Base-by-base conservation (phyloP, 2,888 invertebrate species). In the Petrophora chlorosata region DNA sequence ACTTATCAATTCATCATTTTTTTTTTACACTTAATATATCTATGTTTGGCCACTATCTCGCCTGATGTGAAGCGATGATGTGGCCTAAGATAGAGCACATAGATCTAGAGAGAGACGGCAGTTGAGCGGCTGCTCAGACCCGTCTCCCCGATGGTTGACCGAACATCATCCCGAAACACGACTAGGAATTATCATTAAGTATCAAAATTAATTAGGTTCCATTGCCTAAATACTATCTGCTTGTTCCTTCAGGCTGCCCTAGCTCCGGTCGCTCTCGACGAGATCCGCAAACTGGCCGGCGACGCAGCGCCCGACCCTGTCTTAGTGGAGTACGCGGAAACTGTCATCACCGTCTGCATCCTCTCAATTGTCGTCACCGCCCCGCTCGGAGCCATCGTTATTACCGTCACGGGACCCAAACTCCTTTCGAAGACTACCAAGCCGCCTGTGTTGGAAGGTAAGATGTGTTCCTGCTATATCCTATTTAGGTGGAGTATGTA, bases 341-440 rank as follows among this genome's bases (percentile, higher is more conserved):
- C 91, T 35, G 92, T 97, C 13, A 89, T 97, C 68, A 96, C 94
- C 44, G 85, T 96, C 44, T 94, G 95, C 72, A 94, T 97, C 14
- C 85, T 97, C 54, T 96, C 96, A 12, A 96, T 96, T 55, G 92
- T 97, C 15, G 82, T 98, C 49, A 96, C 97, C 0, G 97, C 96
- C 0, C 96, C 97, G 0, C 88, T 95, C 0, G 96, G 96, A 0
- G 96, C 96, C 9, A 94, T 97, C 53, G 81, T 96, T 44, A 96
- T 97, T 57, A 94, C 95, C 0, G 73, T 96, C n/a, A 90, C 94
- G 0, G 97, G 97, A 0, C 94, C 95, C 0, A 92, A 93, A 48
- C 90, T 97, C 5, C 90, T 97, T 15, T 95, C 94, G 12, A 96
- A 95, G 81, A 95, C 95, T 0, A 93, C 94, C 43, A 92, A 94